Percentiles rank a stretch among this genome's conserved stretches.
Evolutionary conservation across 2,888 invertebrate species (phyloP).

Genomic region (Acanthopleura granulata): DNA sequence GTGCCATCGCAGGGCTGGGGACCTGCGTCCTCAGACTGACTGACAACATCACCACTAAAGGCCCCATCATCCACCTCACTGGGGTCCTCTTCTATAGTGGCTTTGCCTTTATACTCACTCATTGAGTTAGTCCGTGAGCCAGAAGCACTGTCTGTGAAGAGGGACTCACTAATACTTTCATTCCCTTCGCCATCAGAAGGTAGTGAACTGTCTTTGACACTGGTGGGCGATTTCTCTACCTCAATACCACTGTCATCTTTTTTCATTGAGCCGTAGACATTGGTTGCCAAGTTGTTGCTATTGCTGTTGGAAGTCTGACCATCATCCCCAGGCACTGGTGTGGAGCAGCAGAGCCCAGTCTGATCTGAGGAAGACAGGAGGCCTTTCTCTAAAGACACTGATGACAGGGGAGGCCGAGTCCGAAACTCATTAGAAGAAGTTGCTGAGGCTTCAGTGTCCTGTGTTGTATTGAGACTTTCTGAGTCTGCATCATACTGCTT

Average conservation of each 20-base stretch:
- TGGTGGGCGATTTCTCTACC: slow-evolving; percentile 51
- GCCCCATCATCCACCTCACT: slow-evolving; percentile 26
- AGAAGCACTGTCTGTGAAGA: slow-evolving; percentile 37
- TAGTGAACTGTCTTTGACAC: slow-evolving; percentile 36
- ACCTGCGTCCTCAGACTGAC: slow-evolving; percentile 16
- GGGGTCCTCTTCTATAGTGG: slow-evolving; percentile 21
- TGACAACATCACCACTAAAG: slow-evolving; percentile 25
- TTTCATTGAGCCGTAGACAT: slow-evolving; percentile 33
- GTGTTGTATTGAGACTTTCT: no score
- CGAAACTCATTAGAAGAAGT: no score
- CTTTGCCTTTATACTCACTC: slow-evolving; percentile 30
- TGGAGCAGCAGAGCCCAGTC: no score
- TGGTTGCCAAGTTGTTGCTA: background rate
- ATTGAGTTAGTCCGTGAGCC: slow-evolving; percentile 34
- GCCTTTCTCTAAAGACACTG: no score
- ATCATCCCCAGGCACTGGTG: no score
- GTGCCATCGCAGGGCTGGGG: slow-evolving; percentile 11
- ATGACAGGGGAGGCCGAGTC: no score
- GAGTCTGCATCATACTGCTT: no score
- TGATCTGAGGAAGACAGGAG: no score
- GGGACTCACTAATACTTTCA: slow-evolving; percentile 40
- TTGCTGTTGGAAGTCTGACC: no score
- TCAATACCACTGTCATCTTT: slow-evolving; percentile 66
- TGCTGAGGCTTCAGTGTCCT: no score
- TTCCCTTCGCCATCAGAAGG: slow-evolving; percentile 39